Evolutionary conservation across 2,797 vertebrate genomes (phyloP).

Genomic region (Babyrousa celebensis): DNA sequence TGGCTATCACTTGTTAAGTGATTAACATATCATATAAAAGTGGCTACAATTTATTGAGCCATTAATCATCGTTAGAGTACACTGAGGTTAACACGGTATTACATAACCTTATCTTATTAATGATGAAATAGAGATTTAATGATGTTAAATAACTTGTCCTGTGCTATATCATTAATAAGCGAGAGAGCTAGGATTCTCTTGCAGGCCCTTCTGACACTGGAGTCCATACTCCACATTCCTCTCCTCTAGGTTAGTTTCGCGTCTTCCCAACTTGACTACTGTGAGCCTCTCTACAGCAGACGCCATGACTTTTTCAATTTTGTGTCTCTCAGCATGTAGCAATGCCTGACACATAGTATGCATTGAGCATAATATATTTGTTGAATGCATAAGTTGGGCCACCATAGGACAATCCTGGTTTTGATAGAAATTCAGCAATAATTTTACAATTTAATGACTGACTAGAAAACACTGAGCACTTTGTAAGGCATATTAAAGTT

Average conservation of each 20-base stretch:
- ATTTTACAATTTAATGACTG: background rate
- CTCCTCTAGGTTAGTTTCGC: background rate
- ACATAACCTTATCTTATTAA: slow-evolving; percentile 36
- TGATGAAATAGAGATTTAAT: slow-evolving; percentile 48
- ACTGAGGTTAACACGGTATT: slow-evolving; percentile 27
- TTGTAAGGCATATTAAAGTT: slow-evolving; percentile 21
- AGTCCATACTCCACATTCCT: background rate
- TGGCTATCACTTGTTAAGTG: slow-evolving; percentile 27
- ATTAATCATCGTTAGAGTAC: slow-evolving; percentile 63
- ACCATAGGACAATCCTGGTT: background rate
- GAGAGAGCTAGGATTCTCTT: background rate
- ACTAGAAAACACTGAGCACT: slow-evolving; percentile 17
- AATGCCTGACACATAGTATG: background rate
- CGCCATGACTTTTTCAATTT: background rate
- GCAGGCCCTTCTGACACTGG: background rate
- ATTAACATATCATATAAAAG: slow-evolving; percentile 34
- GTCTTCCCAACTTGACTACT: background rate
- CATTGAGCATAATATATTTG: background rate
- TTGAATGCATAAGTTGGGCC: slow-evolving; percentile 50
- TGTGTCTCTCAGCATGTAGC: background rate
- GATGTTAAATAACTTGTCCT: background rate
- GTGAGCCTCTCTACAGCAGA: background rate
- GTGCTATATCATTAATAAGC: background rate
- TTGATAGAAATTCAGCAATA: background rate
- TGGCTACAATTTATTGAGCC: slow-evolving; percentile 49